Evolutionary conservation across 2,888 invertebrate species (phyloP), one percentile per base, ranked within the genome.

Genomic region (Vanessa cardui): DNA sequence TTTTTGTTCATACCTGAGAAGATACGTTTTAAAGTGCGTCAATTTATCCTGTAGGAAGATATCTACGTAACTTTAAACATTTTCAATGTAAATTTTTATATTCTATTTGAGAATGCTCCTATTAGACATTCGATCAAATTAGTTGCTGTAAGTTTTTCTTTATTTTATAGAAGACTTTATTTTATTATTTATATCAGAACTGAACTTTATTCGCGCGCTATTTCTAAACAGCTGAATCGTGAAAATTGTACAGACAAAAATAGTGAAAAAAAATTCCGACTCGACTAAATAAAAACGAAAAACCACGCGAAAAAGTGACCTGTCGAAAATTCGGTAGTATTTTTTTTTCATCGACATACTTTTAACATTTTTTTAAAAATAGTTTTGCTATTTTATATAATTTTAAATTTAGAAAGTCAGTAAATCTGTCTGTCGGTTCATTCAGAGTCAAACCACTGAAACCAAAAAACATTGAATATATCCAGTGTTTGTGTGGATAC

Each of bases 311-410:
- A 66, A 65, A 59, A 65, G 59, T 59, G 50, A 65, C 49, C 64
- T 59, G 59, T 45, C 64, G 64, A 58, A 65, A 64, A 65, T 65
- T 65, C 52, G 18, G 45, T 59, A n/a, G 52, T 65, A 59, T 65
- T 65, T 65, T 65, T 65, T 65, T 65, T 52, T 49, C 59, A 64
- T 64, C 59, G 64, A 49, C 59, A 59, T 59, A 65, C 64, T 58
- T 50, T 45, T 59, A 26, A 20, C 59, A 59, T 59, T 9, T 59
- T 59, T 64, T 18, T 33, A 45, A 65, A 65, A 39, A 33, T 12
- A 5, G 59, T 46, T 49, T 65, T 58, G 12, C 52, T 31, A 31
- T 54, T 31, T 54, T 16, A 15, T 6, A 16, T 31, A 16, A 31
- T 54, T 54, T 31, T 15, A 16, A 31, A 16, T 26, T 31, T 52